Evolutionary conservation across 2,888 invertebrate species (phyloP).

Genomic region (Schizotus pectinicornis): DNA sequence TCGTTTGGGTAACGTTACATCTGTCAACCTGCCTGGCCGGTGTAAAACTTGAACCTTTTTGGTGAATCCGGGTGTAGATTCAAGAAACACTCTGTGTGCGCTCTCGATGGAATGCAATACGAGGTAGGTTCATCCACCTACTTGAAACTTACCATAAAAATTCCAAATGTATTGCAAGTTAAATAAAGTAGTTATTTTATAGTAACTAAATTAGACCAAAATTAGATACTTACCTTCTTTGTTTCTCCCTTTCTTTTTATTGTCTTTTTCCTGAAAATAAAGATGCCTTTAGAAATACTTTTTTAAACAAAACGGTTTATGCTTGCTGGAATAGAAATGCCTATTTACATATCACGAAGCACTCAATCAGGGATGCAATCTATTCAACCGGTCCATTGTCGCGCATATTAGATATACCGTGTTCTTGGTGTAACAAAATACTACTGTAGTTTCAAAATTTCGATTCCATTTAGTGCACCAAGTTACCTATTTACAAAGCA

Average conservation of each 20-base stretch:
- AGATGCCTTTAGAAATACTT: conserved; percentile 36
- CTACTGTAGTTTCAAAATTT: too few species aligned
- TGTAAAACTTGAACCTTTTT: too few species aligned
- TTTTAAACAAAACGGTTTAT: conserved; percentile 13
- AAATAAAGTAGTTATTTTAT: conserved; percentile 47
- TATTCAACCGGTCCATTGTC: neutral
- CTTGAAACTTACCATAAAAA: conserved; percentile 50
- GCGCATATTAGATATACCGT: too few species aligned
- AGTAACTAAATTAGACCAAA: conserved; percentile 31
- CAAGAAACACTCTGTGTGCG: too few species aligned
- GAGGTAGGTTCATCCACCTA: conserved; percentile 1
- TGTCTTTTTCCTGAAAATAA: conserved; percentile 78
- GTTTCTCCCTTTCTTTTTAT: conserved; percentile 85
- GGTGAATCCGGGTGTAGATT: too few species aligned
- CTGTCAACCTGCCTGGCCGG: too few species aligned
- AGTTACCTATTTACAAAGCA: too few species aligned
- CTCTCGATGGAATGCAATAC: neutral
- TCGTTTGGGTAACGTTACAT: too few species aligned
- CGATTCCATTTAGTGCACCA: too few species aligned
- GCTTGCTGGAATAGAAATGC: conserved; percentile 27
- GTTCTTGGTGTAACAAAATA: too few species aligned
- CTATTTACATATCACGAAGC: conserved; percentile 36
- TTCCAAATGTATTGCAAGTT: conserved; percentile 49
- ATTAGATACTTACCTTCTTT: conserved; percentile 79
- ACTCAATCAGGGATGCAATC: conserved; percentile 17